Conservation (phyloP, 2,797 vertebrate species). For the Cottoperca gobio region DNA sequence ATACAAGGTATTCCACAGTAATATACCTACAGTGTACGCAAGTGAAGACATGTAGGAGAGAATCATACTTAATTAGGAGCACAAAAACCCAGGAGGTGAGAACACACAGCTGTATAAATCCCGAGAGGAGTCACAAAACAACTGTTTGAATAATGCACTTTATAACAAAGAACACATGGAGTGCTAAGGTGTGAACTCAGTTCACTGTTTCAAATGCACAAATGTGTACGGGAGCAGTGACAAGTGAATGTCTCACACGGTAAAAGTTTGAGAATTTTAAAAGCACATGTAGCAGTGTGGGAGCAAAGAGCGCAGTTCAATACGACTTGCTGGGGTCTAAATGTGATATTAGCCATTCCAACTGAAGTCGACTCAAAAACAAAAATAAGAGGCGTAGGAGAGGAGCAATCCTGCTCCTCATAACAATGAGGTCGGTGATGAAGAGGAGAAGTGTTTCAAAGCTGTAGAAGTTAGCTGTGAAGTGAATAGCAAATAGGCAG, state of each 20-base stretch:
- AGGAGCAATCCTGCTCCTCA: slow-evolving; percentile 51
- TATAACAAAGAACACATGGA: slow-evolving; percentile 16
- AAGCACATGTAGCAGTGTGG: slow-evolving; percentile 21
- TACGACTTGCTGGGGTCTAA: slow-evolving; percentile 51
- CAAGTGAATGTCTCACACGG: background rate
- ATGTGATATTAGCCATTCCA: slow-evolving; percentile 65
- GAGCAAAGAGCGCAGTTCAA: slow-evolving; percentile 40
- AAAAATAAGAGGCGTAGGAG: slow-evolving; percentile 51
- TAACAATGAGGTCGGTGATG: slow-evolving; percentile 70
- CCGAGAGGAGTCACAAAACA: slow-evolving; percentile 32
- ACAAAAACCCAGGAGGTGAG: background rate
- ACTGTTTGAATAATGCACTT: slow-evolving; percentile 32
- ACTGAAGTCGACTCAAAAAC: slow-evolving; percentile 65
- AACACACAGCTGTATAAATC: slow-evolving; percentile 9
- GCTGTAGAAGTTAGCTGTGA: slow-evolving; percentile 62
- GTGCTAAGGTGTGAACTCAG: background rate
- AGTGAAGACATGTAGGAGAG: background rate
- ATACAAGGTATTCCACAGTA: background rate
- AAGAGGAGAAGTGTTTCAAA: slow-evolving; percentile 61
- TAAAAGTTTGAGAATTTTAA: slow-evolving; percentile 29
- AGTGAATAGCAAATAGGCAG: slow-evolving; percentile 67
- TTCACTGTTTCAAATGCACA: slow-evolving; percentile 29
- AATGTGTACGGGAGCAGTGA: slow-evolving; percentile 31
- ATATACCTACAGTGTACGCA: no score
- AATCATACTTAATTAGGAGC: background rate